Evolutionary conservation across 2,113 vertebrate species (phyloP).

Genomic region (human): GRCh38 chr3:191208501-191209000

Average conservation of each 20-base stretch:
- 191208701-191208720: constrained; percentile 59
- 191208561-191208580: constrained; percentile 77
- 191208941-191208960: no score
- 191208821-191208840: constrained; percentile 42
- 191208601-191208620: constrained; percentile 82
- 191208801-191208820: constrained; percentile 12
- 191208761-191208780: constrained; percentile 12
- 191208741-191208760: constrained; percentile 37
- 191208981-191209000: no score
- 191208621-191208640: constrained; percentile 64
- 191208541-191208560: constrained; percentile 88
- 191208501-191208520: constrained; percentile 84
- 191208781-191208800: constrained; percentile 56
- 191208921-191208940: no score
- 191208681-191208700: constrained; percentile 39
- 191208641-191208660: constrained; percentile 54
- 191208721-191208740: constrained; percentile 49
- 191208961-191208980: no score
- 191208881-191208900: no score
- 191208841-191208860: not conserved
- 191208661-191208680: constrained; percentile 50
- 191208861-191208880: not conserved
- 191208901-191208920: no score
- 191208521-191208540: constrained; percentile 84
- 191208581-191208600: constrained; percentile 79